A percentile compares a stretch with the other conserved stretches of the same genome.
phyloP scores from a whole-genome alignment of 1,140 invertebrate genomes.

The Drosophila fuyamai region DNA sequence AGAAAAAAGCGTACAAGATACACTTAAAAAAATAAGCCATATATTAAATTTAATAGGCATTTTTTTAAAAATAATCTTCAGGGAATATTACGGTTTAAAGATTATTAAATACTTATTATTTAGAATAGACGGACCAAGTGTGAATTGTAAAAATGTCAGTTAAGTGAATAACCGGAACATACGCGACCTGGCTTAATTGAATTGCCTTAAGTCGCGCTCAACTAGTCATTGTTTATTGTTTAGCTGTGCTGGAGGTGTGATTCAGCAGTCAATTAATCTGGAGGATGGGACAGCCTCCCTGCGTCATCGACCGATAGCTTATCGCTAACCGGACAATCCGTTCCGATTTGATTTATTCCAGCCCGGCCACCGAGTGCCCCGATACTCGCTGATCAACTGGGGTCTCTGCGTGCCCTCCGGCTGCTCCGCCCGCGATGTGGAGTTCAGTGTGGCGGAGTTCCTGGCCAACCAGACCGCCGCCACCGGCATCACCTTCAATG shows the following conservation, averaged over 20 bases:
- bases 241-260: not conserved
- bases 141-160: not conserved
- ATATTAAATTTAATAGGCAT: too few species aligned
- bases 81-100: too few species aligned
- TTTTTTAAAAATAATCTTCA: too few species aligned
- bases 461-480: slow-evolving; percentile 84
- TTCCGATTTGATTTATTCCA: slow-evolving; percentile 58
- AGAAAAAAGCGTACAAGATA: too few species aligned
- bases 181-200: slow-evolving; percentile 21
- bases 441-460: slow-evolving; percentile 85
- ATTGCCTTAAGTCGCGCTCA: not conserved
- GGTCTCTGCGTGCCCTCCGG: slow-evolving; percentile 87
- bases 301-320: not conserved
- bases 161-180: not conserved
- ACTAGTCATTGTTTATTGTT: slow-evolving; percentile 7
- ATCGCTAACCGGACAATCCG: not conserved
- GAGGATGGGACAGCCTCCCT: not conserved
- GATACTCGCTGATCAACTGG: slow-evolving; percentile 88
- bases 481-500: slow-evolving; percentile 86
- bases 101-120: too few species aligned
- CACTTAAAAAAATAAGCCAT: too few species aligned
- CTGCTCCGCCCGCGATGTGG: slow-evolving; percentile 86
- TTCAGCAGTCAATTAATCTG: slow-evolving; percentile 5
- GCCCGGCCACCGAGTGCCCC: slow-evolving; percentile 88
- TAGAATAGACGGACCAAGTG: not conserved